A percentile compares a stretch with the other conserved stretches of the same genome.
Conservation (phyloP, 2,888 invertebrate species). For the Carterocephalus palaemon region DNA sequence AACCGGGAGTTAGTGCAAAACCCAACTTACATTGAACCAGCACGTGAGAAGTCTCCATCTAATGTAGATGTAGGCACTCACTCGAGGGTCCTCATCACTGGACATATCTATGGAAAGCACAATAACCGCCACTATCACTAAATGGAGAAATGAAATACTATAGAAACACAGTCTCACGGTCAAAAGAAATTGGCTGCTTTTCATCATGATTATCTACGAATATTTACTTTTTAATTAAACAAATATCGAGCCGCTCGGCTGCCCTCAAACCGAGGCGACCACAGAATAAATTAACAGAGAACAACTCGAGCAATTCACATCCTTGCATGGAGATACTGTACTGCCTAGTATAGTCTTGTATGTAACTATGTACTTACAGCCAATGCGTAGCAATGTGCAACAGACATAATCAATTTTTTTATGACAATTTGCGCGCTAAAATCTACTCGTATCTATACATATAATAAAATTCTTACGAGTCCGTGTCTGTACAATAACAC, state of each 20-base stretch:
- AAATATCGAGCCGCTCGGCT: background rate
- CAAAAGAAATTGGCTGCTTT: conserved; percentile 26
- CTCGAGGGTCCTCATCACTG: conserved; percentile 40
- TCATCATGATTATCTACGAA: conserved; percentile 5
- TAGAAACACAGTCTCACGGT: conserved; percentile 33
- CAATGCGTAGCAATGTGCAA: no score
- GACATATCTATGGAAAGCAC: conserved; percentile 45
- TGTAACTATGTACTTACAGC: no score
- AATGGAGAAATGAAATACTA: conserved; percentile 35
- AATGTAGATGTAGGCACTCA: conserved; percentile 38
- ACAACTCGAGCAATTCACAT: conserved; percentile 6
- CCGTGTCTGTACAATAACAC: no score
- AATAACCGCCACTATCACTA: conserved; percentile 38
- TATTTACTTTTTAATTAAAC: background rate
- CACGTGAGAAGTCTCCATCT: conserved; percentile 49
- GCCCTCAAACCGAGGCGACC: background rate
- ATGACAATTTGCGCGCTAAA: no score
- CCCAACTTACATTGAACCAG: conserved; percentile 51
- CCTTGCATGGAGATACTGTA: no score
- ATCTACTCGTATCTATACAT: no score
- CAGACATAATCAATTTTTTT: no score
- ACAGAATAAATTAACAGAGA: conserved; percentile 1
- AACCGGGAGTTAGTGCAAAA: no score
- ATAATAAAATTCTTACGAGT: no score
- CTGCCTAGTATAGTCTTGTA: no score